Evolutionary conservation across 2,113 vertebrate species (phyloP).

Genomic region (Phyllostomus hastatus): DNA sequence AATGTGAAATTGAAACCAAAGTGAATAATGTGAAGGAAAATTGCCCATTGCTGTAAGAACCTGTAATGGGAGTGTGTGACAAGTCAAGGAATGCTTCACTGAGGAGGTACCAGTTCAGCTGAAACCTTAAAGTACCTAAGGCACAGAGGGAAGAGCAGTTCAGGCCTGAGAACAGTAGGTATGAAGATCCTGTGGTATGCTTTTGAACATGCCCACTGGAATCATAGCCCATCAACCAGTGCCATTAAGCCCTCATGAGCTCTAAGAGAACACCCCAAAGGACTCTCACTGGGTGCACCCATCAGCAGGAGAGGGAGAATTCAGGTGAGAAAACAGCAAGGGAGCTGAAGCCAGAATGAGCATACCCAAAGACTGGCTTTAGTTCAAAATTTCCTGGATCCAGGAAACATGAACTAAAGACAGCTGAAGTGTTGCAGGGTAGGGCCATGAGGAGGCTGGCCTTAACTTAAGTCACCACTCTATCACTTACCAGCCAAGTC

Average conservation of each 20-base stretch:
- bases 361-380: not conserved
- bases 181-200: not conserved
- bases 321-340: not conserved
- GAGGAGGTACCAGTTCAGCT: not conserved
- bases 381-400: not conserved
- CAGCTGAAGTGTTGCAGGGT: not conserved
- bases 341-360: not conserved
- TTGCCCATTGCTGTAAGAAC: not conserved
- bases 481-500: not conserved
- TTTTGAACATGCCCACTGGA: no score
- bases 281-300: not conserved
- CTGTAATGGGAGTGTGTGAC: not conserved
- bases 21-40: not conserved
- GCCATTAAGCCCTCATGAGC: not conserved
- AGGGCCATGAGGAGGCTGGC: not conserved
- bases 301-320: not conserved
- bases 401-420: not conserved
- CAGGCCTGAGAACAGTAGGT: not conserved
- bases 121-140: not conserved
- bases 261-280: not conserved
- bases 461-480: not conserved
- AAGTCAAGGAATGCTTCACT: not conserved
- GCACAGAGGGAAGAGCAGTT: not conserved
- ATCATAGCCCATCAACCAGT: not conserved
- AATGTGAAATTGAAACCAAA: not conserved